Percentiles rank a stretch among this genome's conserved stretches.
Conservation (phyloP, 2,797 vertebrate species). For the Pelodytes ibericus region DNA sequence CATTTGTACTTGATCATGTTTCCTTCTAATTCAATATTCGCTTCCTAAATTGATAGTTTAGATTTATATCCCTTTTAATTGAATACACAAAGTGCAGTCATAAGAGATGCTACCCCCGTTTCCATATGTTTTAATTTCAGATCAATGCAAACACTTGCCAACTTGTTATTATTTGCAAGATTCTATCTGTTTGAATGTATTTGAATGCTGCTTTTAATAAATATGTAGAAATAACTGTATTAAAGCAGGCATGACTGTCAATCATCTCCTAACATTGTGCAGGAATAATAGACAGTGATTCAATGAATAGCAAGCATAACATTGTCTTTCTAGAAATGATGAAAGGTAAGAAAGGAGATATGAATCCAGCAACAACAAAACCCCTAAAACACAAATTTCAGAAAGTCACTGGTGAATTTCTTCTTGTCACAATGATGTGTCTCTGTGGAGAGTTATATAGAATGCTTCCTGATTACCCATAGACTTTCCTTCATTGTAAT, state of each 20-base stretch:
- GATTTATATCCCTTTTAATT: not conserved
- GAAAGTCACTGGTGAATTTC: too few species aligned
- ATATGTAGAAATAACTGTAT: conserved; percentile 9
- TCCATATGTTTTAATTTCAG: conserved; percentile 34
- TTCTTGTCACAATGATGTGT: too few species aligned
- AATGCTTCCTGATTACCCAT: too few species aligned
- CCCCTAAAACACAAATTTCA: too few species aligned
- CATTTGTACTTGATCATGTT: conserved; percentile 31
- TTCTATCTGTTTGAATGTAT: not conserved
- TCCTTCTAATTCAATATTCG: conserved; percentile 15
- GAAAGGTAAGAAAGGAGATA: too few species aligned
- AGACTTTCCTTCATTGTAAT: too few species aligned
- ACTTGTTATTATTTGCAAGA: conserved; percentile 17
- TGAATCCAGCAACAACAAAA: too few species aligned
- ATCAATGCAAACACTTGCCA: conserved; percentile 30
- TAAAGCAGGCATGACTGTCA: conserved; percentile 18
- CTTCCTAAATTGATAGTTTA: conserved; percentile 8
- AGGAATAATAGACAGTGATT: conserved; percentile 15
- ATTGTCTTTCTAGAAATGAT: too few species aligned
- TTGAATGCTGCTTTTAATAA: conserved; percentile 14
- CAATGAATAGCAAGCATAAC: too few species aligned
- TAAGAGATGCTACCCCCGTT: conserved; percentile 3
- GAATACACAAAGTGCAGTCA: conserved; percentile 6
- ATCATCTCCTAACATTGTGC: conserved; percentile 31
- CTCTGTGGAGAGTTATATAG: too few species aligned